These are phyloP conservation scores for Neotoxoptera formosana DNA, from an alignment of 1,140 invertebrate genomes.

Conservation along the genomic window DNA sequence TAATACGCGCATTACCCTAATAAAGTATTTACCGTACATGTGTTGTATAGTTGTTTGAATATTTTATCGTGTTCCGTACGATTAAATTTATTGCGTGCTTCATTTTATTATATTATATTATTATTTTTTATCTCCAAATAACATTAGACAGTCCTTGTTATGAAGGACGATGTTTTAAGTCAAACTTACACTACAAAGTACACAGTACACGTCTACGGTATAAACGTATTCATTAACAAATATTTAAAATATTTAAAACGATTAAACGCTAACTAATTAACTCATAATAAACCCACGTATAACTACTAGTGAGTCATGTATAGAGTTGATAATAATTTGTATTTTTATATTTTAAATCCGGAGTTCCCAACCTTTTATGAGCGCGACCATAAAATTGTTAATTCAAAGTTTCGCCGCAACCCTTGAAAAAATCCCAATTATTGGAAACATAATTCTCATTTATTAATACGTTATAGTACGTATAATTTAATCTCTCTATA, in stretches of 20 bases:
- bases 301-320: too few relatives aligned
- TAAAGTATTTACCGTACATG: neutral
- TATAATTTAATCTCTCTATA: too few relatives aligned
- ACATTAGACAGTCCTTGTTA: neutral
- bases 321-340: neutral
- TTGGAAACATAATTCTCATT: too few relatives aligned
- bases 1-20: neutral
- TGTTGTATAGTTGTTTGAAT: neutral
- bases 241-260: neutral
- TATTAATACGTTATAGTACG: too few relatives aligned
- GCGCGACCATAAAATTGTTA: too few relatives aligned
- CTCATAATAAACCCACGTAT: neutral
- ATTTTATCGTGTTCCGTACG: neutral
- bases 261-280: neutral
- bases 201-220: neutral
- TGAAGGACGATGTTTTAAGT: slow-evolving; percentile 5
- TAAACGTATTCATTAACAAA: neutral
- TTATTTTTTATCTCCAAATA: neutral
- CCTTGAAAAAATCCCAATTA: too few relatives aligned
- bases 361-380: too few relatives aligned
- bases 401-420: too few relatives aligned
- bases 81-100: neutral
- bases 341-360: neutral
- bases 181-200: neutral
- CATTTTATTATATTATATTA: neutral